Conservation (phyloP, 2,888 invertebrate genomes). For the Papilio gigon region DNA sequence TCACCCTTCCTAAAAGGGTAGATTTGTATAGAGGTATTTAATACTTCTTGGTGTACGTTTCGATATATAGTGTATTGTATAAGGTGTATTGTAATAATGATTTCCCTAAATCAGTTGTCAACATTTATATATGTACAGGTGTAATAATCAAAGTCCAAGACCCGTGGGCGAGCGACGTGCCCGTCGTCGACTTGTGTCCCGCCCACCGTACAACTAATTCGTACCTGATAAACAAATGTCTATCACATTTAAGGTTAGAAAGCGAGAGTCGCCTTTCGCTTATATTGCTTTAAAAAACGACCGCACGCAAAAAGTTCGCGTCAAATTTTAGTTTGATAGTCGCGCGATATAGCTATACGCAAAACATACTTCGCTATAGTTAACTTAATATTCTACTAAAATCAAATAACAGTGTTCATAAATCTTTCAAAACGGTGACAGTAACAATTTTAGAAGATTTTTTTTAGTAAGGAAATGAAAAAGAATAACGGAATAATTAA, state of each 20-base stretch:
- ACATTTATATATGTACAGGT: slow-evolving; percentile 17
- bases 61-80: no score
- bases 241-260: slow-evolving; percentile 59
- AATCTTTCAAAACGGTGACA: background rate
- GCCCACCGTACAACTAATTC: slow-evolving; percentile 34
- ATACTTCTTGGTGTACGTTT: no score
- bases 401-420: no score
- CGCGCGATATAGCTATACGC: no score
- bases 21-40: no score
- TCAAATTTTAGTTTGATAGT: slow-evolving; percentile 7
- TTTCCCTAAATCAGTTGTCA: background rate
- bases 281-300: slow-evolving; percentile 42
- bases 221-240: slow-evolving; percentile 35
- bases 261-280: slow-evolving; percentile 70
- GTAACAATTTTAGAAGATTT: background rate
- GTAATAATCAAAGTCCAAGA: slow-evolving; percentile 6
- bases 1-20: no score
- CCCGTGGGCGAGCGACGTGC: slow-evolving; percentile 26
- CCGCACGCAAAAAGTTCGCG: slow-evolving; percentile 32
- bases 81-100: background rate
- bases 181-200: slow-evolving; percentile 19
- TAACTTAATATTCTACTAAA: background rate
- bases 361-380: no score
- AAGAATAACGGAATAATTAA: no score
- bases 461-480: no score